phyloP scores from a whole-genome alignment of 2,113 vertebrate species.

The Lycaon pictus region DNA sequence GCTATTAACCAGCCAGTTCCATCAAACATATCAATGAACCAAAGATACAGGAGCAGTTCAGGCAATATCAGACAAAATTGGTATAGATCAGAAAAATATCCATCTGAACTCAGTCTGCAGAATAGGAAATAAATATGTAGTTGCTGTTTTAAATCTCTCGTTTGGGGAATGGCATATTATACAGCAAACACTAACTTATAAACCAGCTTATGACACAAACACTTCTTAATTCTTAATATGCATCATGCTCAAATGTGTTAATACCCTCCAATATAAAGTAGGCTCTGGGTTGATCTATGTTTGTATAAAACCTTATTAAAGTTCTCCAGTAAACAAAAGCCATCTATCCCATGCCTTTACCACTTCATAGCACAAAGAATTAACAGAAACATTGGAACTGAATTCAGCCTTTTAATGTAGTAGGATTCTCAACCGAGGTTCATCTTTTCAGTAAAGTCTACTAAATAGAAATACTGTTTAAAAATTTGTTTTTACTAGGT shows the following conservation, averaged over 20 bases:
- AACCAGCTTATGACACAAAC: neutral
- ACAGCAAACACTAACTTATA: neutral
- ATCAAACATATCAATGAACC: neutral
- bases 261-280: neutral
- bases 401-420: neutral
- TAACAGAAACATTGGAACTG: neutral
- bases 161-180: neutral
- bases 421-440: neutral
- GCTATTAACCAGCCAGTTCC: neutral
- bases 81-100: neutral
- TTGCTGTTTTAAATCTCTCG: neutral
- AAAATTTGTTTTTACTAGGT: neutral
- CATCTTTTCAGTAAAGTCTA: neutral
- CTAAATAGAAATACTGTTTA: neutral
- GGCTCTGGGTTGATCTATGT: neutral
- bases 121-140: neutral
- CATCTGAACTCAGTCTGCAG: neutral
- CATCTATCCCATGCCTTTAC: neutral
- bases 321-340: neutral
- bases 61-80: neutral
- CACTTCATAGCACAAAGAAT: neutral
- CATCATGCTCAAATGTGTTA: neutral
- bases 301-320: neutral
- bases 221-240: neutral
- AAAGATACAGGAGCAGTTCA: neutral